Conservation (phyloP, 2,888 invertebrate species). For the Melieria omissa region DNA sequence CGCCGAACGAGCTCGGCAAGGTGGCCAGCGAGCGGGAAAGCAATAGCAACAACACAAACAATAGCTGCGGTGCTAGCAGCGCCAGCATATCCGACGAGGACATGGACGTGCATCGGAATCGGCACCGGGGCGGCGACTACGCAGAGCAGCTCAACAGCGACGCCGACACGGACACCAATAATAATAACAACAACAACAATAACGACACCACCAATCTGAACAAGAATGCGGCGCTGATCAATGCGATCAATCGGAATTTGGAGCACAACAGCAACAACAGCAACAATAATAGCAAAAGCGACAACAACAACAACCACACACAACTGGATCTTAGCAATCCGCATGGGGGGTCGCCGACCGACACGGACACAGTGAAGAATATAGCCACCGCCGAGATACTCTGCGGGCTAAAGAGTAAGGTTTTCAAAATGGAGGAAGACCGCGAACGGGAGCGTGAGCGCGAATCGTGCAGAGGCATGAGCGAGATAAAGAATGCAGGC, state of each 20-base stretch:
- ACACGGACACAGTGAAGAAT: conserved; percentile 56
- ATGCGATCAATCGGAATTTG: conserved; percentile 46
- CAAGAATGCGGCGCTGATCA: conserved; percentile 48
- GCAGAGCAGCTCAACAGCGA: conserved; percentile 39
- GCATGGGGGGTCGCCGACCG: conserved; percentile 34
- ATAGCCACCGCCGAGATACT: conserved; percentile 61
- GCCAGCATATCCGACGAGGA: conserved; percentile 25
- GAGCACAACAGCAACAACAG: conserved; percentile 28
- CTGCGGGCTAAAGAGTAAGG: conserved; percentile 60
- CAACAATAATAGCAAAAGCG: conserved; percentile 45
- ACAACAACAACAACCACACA: conserved; percentile 55
- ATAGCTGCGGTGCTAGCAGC: conserved; percentile 21
- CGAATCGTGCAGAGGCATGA: conserved; percentile 53
- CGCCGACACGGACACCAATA: conserved; percentile 52
- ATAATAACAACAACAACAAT: conserved; percentile 57
- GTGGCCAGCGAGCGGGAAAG: conserved; percentile 35
- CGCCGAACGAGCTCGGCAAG: conserved; percentile 23
- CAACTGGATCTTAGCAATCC: conserved; percentile 53
- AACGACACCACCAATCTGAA: conserved; percentile 47
- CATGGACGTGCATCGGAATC: no score
- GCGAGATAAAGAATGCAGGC: conserved; percentile 57
- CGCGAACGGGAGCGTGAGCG: conserved; percentile 50
- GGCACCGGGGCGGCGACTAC: conserved; percentile 40
- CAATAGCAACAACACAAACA: background rate
- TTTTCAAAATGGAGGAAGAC: conserved; percentile 60